Evolutionary conservation across 1,140 invertebrate species (phyloP), one percentile per base, ranked within the genome.

Genomic region (Dryas iulia): DNA sequence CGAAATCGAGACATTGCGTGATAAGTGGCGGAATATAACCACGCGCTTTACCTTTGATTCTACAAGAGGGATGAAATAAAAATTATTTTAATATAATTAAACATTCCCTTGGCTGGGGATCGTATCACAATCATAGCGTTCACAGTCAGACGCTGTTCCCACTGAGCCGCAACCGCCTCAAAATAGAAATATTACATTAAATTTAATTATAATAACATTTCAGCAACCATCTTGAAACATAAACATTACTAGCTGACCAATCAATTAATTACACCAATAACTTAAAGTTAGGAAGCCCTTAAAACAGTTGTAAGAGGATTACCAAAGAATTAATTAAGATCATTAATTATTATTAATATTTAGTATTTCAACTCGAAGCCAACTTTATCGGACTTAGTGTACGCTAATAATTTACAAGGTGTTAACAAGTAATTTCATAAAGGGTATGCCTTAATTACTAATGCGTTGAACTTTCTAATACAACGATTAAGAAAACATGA

Each of bases 341-440:
- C 69, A 74, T 74, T 77, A 72, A 74, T 77, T 74, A 74, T 76
- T 73, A 74, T 77, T 74, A 74, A 73, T 71, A 73, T 76, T 73
- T 66, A 35, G 67, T 60, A 73, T 67, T 64, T 31, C 10, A 59
- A 63, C 59, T 54, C 61, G 0, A 71, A 71, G 60, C 66, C 56
- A 73, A 71, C 54, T 73, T 70, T 56, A 65, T 21, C 53, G 47
- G 23, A 58, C 66, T 56, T 33, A 66, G 59, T 47, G 18, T 59
- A 21, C 31, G 62, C 56, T 66, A 71, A 76, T 76, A 73, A 71
- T 71, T 73, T 59, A 73, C 54, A 39, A 66, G 54, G 72, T 74
- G 68, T 70, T 74, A 74, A 74, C 72, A 70, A 66, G 64, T 68
- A 62, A 65, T 74, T 71, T 61, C 25, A 63, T 61, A 25, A 67